Base-by-base conservation (phyloP, 2,113 vertebrate species). In the Callospermophilus lateralis region DNA sequence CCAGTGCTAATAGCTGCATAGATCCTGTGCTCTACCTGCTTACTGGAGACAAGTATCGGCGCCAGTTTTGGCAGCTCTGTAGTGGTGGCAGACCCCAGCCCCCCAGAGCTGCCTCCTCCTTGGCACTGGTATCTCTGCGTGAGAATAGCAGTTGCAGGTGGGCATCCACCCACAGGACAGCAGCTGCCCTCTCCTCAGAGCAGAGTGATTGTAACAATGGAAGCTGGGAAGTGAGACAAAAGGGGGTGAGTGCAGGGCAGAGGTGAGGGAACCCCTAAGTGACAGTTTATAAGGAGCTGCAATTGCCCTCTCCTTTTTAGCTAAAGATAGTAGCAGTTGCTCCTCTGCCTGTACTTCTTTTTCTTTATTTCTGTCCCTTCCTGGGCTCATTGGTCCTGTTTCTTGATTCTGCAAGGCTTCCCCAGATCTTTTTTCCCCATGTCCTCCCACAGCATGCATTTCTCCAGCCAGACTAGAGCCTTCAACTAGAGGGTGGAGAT, bases 1-100 rank as follows among this genome's bases (percentile, higher is more conserved):
- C 99, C 79, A 99, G 99, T 77, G 89, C 99, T 97, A 99, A 99
- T 98, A 99, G 99, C 97, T 99, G 99, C 97, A 98, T 99, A 0
- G 99, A 99, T 96, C 99, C 99, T 13, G 98, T 99, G 84, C 98
- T 99, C 17, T 99, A 99, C 98, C 99, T 99, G 97, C 98, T 99
- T 97, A 99, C 97, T 0, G 99, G 99, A 80, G 99, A 99, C 97
- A 99, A 98, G 67, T 99, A 99, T 94, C 98, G 99, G 68, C 98
- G 98, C 7, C 98, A 96, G 96, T 96, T 99, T 67, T 76, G 98
- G 55, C 97, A 94, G 3, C 98, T 96, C 22, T 97, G 98, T 2
- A 92, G 73, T 1, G 91, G 91, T 15, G 93, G 80, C 0, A n/a
- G 92, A 9, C 63, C 86, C 55, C 94, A 89, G 0, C 28, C 84